phyloP scores from a whole-genome alignment of 1,140 invertebrate genomes.

The Rhagoletis pomonella region DNA sequence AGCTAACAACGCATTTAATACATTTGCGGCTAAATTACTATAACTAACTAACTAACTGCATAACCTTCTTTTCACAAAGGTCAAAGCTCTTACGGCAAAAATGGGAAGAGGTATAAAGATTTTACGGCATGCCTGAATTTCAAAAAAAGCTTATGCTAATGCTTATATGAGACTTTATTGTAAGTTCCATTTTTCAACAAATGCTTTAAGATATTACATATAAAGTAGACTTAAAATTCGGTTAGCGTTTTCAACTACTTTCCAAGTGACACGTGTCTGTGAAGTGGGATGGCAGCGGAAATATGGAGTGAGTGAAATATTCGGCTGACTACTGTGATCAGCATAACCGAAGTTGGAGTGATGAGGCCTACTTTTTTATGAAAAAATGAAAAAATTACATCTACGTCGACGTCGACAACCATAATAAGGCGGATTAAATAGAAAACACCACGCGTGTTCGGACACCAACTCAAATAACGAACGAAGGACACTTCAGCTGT shows the following conservation, averaged over 20 bases:
- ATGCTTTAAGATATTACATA: background rate
- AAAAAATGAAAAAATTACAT: no score
- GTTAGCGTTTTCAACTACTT: background rate
- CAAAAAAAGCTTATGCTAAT: background rate
- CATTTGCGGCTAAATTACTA: conserved; percentile 53
- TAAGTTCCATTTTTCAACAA: background rate
- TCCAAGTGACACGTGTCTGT: background rate
- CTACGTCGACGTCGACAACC: no score
- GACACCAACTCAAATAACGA: background rate
- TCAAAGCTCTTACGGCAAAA: background rate
- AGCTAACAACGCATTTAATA: conserved; percentile 57
- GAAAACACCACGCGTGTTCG: conserved; percentile 1
- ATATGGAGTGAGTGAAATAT: background rate
- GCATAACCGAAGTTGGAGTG: no score
- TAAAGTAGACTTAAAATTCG: background rate
- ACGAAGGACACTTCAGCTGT: background rate
- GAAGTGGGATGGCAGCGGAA: background rate
- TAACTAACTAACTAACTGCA: background rate
- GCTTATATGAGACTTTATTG: no score
- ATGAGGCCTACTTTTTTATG: no score
- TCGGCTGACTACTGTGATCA: no score
- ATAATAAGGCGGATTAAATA: background rate
- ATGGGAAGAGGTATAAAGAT: background rate
- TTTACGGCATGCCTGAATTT: background rate
- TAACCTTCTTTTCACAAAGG: background rate